These are phyloP conservation scores for Melanotaenia maccullochi DNA, from an alignment of 2,797 vertebrate species.

Conservation along the genomic window DNA sequence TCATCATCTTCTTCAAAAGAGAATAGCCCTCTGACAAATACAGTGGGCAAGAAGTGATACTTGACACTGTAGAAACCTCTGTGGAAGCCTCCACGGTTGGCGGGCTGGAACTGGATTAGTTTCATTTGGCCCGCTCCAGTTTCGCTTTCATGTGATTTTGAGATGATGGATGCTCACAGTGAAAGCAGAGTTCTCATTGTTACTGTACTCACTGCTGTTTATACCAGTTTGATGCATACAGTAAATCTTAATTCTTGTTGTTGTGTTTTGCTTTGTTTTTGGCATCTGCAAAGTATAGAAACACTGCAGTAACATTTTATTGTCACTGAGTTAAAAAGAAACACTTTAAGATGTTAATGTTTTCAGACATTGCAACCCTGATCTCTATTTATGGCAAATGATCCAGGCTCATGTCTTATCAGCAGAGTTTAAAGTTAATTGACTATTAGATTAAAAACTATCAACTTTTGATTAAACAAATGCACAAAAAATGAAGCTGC, in stretches of 20 bases:
- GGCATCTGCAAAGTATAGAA: neutral
- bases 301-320: no score
- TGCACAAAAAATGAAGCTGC: no score
- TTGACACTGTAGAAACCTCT: conserved; percentile 20
- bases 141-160: conserved; percentile 33
- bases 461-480: no score
- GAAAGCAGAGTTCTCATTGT: conserved; percentile 45
- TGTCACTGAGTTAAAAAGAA: no score
- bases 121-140: conserved; percentile 38
- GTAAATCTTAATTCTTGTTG: conserved; percentile 11
- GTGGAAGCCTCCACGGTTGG: conserved; percentile 24
- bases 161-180: conserved; percentile 39
- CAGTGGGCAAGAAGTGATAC: conserved; percentile 43
- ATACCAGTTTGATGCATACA: conserved; percentile 13
- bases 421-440: no score
- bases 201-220: conserved; percentile 27
- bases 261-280: conserved; percentile 3
- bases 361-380: no score
- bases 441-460: no score
- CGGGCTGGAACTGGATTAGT: conserved; percentile 43
- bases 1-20: conserved; percentile 54
- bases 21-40: conserved; percentile 24
- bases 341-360: no score
- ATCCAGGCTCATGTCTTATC: no score
- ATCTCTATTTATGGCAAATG: no score